Base-by-base conservation (phyloP, 2,797 vertebrate genomes). In the Chaetodon trifasciatus region DNA sequence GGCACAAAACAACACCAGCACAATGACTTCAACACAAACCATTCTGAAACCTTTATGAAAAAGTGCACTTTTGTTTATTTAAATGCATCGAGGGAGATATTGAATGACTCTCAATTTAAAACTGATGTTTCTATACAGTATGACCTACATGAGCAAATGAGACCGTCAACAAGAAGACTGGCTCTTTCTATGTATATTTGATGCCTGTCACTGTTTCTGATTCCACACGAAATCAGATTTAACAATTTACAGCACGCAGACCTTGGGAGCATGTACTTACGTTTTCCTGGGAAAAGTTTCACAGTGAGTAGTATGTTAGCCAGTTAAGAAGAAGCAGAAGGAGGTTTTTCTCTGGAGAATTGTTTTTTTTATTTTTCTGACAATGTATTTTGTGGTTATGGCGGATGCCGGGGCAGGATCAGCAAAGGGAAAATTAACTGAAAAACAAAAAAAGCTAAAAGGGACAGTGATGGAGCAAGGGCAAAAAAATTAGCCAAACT, bases 1-100 rank as follows among this genome's bases (percentile, higher is more conserved):
- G 42, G 81, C 58, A 84, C 75, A 82, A 83, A 83, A 70, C 35
- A 81, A 70, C 68, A 68, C 63, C 55, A 69, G 70, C 78, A 77
- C 70, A 83, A 62, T 71, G 64, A 68, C 68, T 74, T 52, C 58
- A 77, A 70, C 68, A 67, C 80, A 74, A 84, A 37, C 10, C 15
- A 6, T 15, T 7, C 24, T 52, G 49, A 78, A 84, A 84, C 10
- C 15, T 15, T 15, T 7, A 28, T 49, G 49, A 78, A 84, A 84
- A 71, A 56, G 32, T 70, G 52, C 77, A 60, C 28, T 63, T 74
- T 70, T 62, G 58, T 60, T 76, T 49, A 74, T 69, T 44, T 62
- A 56, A 78, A 83, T 76, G 21, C 66, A 76, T 57, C 46, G 13
- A 39, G 6, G 37, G 49, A 32, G 8, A 53, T 47, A 85, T 76